Conservation (phyloP, 1,140 invertebrate species). For the Reticulitermes speratus region DNA sequence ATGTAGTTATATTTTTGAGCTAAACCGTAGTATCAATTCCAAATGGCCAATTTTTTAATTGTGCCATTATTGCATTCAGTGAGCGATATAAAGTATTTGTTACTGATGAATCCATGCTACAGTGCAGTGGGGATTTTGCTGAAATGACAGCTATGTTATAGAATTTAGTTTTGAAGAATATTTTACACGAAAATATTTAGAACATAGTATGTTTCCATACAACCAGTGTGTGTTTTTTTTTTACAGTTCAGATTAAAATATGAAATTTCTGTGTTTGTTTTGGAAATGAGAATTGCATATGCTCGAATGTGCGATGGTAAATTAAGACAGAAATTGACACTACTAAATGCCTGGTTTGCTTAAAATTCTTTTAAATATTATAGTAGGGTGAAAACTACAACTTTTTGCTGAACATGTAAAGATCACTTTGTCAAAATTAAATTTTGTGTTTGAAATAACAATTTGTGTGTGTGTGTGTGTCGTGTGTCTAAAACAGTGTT, state of each 20-base stretch:
- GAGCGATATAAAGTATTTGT: too few species aligned
- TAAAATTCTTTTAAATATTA: background rate
- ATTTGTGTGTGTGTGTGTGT: background rate
- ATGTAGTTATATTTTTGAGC: too few species aligned
- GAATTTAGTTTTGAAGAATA: background rate
- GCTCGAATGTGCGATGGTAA: background rate
- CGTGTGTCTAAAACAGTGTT: background rate
- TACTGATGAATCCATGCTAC: too few species aligned
- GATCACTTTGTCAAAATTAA: background rate
- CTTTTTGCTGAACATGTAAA: background rate
- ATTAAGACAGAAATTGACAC: too few species aligned
- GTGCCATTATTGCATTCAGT: too few species aligned
- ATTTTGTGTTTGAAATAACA: background rate
- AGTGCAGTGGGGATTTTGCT: background rate
- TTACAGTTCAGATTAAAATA: background rate
- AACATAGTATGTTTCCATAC: background rate
- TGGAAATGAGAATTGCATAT: background rate
- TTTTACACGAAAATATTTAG: background rate
- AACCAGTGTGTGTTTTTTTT: background rate
- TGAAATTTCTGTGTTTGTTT: background rate
- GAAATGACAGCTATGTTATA: background rate
- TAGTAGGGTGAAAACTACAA: background rate
- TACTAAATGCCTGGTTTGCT: background rate
- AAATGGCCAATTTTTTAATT: too few species aligned
- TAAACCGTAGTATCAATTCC: too few species aligned